These are phyloP conservation scores for Nemurella pictetii DNA, from an alignment of 2,888 invertebrate genomes.

Conservation along the genomic window DNA sequence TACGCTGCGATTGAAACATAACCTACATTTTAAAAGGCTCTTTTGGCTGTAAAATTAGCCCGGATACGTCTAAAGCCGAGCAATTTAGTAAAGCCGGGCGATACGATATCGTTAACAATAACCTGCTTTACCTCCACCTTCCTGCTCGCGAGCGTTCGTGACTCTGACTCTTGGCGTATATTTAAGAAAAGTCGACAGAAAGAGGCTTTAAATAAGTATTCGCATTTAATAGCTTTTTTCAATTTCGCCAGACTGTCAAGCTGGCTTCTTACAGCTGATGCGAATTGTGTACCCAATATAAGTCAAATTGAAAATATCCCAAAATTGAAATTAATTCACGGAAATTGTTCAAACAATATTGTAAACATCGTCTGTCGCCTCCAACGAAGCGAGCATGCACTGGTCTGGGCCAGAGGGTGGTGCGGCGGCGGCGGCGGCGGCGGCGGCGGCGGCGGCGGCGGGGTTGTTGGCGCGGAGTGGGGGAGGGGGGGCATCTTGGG, in stretches of 20 bases:
- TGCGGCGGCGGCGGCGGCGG: neutral
- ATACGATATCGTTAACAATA: neutral
- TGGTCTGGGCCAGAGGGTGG: neutral
- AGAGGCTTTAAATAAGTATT: neutral
- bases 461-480: neutral
- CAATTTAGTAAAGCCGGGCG: neutral
- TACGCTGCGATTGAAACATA: neutral
- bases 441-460: neutral
- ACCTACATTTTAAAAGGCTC: neutral
- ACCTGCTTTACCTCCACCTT: neutral
- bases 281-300: neutral
- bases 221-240: slow-evolving; percentile 17
- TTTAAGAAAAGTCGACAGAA: neutral
- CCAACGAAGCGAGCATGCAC: neutral
- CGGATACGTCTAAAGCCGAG: neutral
- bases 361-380: neutral
- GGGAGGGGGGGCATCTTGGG: neutral
- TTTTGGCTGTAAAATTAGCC: neutral
- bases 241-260: slow-evolving; percentile 18
- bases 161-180: neutral
- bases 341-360: neutral
- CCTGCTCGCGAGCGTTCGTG: neutral
- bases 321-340: slow-evolving; percentile 34
- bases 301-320: neutral
- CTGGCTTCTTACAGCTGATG: neutral